Evolutionary conservation across 2,888 invertebrate species (phyloP), one percentile per base, ranked within the genome.

Genomic region (Tubiluchus corallicola): DNA sequence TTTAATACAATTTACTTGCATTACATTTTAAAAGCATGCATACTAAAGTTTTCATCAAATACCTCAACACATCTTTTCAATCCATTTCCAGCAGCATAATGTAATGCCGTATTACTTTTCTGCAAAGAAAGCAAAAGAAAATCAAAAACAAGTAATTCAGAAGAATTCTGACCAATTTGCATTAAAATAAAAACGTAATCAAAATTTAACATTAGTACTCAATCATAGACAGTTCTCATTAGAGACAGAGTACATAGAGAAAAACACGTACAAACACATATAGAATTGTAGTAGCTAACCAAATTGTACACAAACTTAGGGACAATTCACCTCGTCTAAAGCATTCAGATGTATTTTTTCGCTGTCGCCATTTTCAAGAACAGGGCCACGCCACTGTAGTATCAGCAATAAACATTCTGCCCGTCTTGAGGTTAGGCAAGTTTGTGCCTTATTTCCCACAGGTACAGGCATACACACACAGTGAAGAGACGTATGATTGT

Each of bases 81-180:
- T 1, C 76, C 76, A 9, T 72, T 71, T 16, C 66, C 62, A 4
- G 76, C 73, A 3, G 76, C 76, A 62, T 72, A 71, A 57, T 77
- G 76, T n/a, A 77, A 62, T 4, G 75, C 73, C 19, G 75, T 76
- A 57, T 75, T 75, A 16, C 73, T 71, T 53, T 71, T 70, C 74
- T 75, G 60, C 17, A 57, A 57, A 44, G 41, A 50, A 21, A 46
- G n/a, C n/a, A 42, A 42, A 41, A n/a, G 17, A n/a, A 37, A 17
- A 9, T 13, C 19, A 9, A 40, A 3, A 37, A 19, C 16, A 17
- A 5, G 18, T 13, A 13, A 46, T 40, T 46, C 17, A 9, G 4
- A 4, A 15, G 18, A 45, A n/a, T 13, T 29, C 4, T 4, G 20
- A 21, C n/a, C 9, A n/a, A n/a, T n/a, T n/a, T n/a, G n/a, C n/a